phyloP scores from a whole-genome alignment of 2,888 invertebrate species.

The Drosophila paucipuncta region DNA sequence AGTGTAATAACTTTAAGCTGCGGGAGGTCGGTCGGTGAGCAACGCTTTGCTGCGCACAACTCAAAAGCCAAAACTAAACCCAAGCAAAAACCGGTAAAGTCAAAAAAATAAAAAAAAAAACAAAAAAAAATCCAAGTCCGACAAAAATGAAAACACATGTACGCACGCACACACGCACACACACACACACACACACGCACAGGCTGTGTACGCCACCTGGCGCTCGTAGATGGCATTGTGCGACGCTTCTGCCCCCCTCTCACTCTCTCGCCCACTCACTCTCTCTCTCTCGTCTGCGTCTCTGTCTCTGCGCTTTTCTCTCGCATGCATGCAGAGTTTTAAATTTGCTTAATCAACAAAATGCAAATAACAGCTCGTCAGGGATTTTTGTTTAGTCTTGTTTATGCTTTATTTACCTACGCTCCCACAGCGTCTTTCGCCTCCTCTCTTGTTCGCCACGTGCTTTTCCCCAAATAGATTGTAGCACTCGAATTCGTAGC shows the following conservation, averaged over 20 bases:
- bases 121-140: constrained; percentile 22
- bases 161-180: constrained; percentile 15
- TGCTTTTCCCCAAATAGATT: constrained; percentile 1
- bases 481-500: constrained; percentile 26
- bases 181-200: not conserved
- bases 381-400: constrained; percentile 61
- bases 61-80: constrained; percentile 57
- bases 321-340: constrained; percentile 51
- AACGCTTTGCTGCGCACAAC: constrained; percentile 41
- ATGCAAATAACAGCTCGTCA: constrained; percentile 65
- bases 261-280: not conserved
- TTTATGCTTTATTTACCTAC: constrained; percentile 54
- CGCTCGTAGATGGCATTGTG: constrained; percentile 25
- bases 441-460: not conserved
- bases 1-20: constrained; percentile 61
- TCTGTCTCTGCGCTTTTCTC: not conserved
- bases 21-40: not conserved
- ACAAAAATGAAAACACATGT: constrained; percentile 35
- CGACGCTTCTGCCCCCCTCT: not conserved
- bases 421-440: not conserved
- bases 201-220: constrained; percentile 48
- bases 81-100: constrained; percentile 54
- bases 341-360: constrained; percentile 71
- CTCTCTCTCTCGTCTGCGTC: not conserved
- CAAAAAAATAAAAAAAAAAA: not conserved